phyloP scores from a whole-genome alignment of 2,888 invertebrate genomes.

The Rhamphomyia laevipes region DNA sequence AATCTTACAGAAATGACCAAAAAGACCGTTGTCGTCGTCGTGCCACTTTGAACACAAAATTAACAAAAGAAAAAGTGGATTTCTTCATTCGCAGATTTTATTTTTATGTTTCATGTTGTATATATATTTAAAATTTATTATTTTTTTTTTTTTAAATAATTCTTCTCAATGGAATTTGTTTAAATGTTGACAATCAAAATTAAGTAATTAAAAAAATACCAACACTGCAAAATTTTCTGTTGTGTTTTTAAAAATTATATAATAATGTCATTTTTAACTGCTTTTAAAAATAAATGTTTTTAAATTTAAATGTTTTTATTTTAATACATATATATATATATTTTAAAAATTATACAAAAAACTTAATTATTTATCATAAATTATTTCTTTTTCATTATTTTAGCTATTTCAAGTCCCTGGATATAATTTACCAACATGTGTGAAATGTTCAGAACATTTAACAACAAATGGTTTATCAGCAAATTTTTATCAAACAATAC shows the following conservation, averaged over 20 bases:
- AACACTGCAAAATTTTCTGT: too few relatives aligned
- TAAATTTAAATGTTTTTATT: not conserved
- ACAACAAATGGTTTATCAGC: constrained; percentile 28
- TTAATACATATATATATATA: not conserved
- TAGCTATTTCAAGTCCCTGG: constrained; percentile 38
- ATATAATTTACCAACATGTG: constrained; percentile 37
- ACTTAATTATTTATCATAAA: not conserved
- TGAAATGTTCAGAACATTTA: constrained; percentile 38
- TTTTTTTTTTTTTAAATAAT: too few relatives aligned
- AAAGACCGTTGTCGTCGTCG: too few relatives aligned
- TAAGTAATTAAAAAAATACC: too few relatives aligned
- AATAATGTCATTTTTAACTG: too few relatives aligned
- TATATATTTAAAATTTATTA: too few relatives aligned
- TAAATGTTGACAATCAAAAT: too few relatives aligned
- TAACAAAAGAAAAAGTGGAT: too few relatives aligned
- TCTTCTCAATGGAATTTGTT: too few relatives aligned
- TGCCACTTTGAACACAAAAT: too few relatives aligned
- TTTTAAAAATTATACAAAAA: constrained; percentile 2
- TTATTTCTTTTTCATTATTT: constrained; percentile 7
- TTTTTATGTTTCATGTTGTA: not conserved
- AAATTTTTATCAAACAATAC: constrained; percentile 31
- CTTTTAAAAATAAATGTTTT: not conserved
- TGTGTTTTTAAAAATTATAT: too few relatives aligned
- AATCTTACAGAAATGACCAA: too few relatives aligned
- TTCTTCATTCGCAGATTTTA: not conserved